phyloP scores from a whole-genome alignment of 2,113 vertebrate genomes.

The Oophaga pumilio region DNA sequence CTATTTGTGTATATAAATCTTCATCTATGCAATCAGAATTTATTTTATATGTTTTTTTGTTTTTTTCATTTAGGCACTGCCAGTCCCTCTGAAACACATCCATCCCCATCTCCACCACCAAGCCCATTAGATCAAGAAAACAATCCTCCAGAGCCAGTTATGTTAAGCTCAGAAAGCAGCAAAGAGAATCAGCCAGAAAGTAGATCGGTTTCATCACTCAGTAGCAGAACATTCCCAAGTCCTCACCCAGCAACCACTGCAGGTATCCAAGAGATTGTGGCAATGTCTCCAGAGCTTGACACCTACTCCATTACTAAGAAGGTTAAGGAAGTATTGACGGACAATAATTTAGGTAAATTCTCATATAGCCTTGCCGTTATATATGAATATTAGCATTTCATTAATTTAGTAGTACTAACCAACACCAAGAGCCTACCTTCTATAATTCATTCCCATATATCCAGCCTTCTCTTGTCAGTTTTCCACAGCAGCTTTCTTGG shows the following conservation, averaged over 20 bases:
- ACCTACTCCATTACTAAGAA: conserved; percentile 97
- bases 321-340: conserved; percentile 96
- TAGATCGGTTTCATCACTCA: conserved; percentile 63
- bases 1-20: too few species aligned
- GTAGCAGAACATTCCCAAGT: conserved; percentile 73
- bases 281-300: conserved; percentile 94
- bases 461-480: too few species aligned
- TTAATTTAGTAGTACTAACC: background rate
- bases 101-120: conserved; percentile 85
- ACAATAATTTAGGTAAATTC: conserved; percentile 92
- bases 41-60: background rate
- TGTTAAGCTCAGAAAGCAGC: conserved; percentile 87
- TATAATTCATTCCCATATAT: background rate
- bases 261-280: conserved; percentile 96
- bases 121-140: conserved; percentile 71
- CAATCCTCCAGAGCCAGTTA: conserved; percentile 77
- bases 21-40: too few species aligned
- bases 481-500: too few species aligned
- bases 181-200: conserved; percentile 90
- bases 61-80: conserved; percentile 69
- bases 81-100: conserved; percentile 80
- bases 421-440: background rate
- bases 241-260: conserved; percentile 69
- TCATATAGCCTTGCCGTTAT: background rate
- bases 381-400: background rate